Conservation (phyloP, 92 coral and sea anemone species). For the Heliopora coerulea region DNA sequence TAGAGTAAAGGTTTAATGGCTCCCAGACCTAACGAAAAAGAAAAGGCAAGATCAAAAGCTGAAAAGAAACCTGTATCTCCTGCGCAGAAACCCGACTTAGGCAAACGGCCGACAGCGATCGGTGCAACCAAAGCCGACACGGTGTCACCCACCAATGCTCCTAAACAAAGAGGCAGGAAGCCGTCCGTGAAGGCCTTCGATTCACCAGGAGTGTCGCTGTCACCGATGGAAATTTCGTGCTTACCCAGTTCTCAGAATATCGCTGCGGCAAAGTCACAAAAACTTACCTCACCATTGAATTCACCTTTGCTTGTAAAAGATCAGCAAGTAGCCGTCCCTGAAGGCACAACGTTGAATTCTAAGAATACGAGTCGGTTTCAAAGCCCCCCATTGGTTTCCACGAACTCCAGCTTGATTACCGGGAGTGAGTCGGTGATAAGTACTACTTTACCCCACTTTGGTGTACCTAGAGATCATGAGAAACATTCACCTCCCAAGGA, state of each 20-base stretch:
- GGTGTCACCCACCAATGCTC: conserved; percentile 27
- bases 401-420: background rate
- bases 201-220: background rate
- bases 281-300: conserved; percentile 36
- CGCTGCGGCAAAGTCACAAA: conserved; percentile 3
- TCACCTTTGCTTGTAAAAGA: conserved; percentile 24
- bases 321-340: too few relatives aligned
- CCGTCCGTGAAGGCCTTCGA: conserved; percentile 55
- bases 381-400: background rate
- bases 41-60: conserved; percentile 54
- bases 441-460: background rate
- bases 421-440: background rate
- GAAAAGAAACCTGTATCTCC: conserved; percentile 60
- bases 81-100: conserved; percentile 46
- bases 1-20: conserved; percentile 68
- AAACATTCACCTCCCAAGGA: background rate
- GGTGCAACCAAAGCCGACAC: conserved; percentile 31
- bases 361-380: background rate
- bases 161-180: conserved; percentile 86
- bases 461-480: background rate
- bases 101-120: conserved; percentile 58
- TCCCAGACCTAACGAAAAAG: conserved; percentile 61
- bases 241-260: conserved; percentile 4
- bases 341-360: background rate
- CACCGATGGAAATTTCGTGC: background rate